These are phyloP conservation scores for Gasteruption jaculator DNA, from an alignment of 2,888 invertebrate species.

Conservation along the genomic window DNA sequence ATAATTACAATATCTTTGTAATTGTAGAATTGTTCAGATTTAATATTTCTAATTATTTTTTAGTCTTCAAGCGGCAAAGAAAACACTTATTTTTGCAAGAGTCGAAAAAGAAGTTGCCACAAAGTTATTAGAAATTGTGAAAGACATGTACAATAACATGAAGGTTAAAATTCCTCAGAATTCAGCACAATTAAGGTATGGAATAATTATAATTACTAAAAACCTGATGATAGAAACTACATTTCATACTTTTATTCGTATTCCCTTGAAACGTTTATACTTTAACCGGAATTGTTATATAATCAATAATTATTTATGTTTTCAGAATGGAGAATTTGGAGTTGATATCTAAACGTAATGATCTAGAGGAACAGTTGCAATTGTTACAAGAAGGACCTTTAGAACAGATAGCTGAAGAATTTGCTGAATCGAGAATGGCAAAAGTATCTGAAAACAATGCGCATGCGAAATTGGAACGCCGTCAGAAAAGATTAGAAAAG, in stretches of 20 bases:
- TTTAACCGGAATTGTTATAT: conserved; percentile 5
- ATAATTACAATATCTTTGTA: too few species aligned
- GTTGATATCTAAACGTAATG: conserved; percentile 34
- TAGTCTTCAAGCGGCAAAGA: too few species aligned
- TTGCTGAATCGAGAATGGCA: conserved; percentile 31
- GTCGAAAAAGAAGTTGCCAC: conserved; percentile 24
- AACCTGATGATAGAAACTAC: too few species aligned
- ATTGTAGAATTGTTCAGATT: too few species aligned
- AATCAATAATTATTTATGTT: too few species aligned
- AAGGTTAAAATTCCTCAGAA: conserved; percentile 28
- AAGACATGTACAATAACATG: conserved; percentile 29
- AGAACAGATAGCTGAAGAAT: conserved; percentile 29
- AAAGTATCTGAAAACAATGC: conserved; percentile 36
- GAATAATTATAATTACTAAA: background rate
- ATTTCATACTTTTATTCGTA: too few species aligned
- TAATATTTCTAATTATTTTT: too few species aligned
- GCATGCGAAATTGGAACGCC: conserved; percentile 28
- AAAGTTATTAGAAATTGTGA: conserved; percentile 23
- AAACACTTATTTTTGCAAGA: conserved; percentile 29
- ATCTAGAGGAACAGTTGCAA: conserved; percentile 36
- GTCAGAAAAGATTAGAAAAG: conserved; percentile 30
- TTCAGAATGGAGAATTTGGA: conserved; percentile 36
- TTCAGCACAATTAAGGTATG: conserved; percentile 30
- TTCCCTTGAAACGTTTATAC: background rate
- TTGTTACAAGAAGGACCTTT: conserved; percentile 34